These are phyloP conservation scores for Paramacrobiotus metropolitanus DNA, from an alignment of 1,140 invertebrate genomes.

Conservation along the genomic window DNA sequence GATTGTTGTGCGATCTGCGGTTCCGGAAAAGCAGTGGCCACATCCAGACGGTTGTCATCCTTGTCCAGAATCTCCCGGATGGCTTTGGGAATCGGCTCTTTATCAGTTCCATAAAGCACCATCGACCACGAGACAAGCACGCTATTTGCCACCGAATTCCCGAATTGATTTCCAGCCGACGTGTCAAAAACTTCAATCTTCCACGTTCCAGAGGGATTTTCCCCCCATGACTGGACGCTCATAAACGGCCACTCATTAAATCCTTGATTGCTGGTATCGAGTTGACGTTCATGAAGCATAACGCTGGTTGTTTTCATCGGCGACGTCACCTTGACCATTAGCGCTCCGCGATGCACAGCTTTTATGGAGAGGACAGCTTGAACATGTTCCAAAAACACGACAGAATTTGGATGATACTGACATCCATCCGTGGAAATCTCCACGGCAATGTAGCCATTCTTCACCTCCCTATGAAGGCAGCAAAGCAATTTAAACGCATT, in stretches of 20 bases:
- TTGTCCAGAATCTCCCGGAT: neutral
- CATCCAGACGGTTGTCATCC: neutral
- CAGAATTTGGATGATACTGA: slow-evolving; percentile 55
- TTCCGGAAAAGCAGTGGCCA: neutral
- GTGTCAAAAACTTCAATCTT: slow-evolving; percentile 17
- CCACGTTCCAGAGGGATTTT: slow-evolving; percentile 42
- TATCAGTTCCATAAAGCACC: neutral
- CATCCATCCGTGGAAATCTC: slow-evolving; percentile 63
- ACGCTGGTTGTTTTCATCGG: slow-evolving; percentile 15
- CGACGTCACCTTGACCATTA: slow-evolving; percentile 55
- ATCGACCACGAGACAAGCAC: neutral
- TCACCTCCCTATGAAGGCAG: neutral
- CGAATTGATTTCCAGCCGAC: neutral
- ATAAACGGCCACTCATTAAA: slow-evolving; percentile 95
- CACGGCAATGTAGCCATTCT: slow-evolving; percentile 10
- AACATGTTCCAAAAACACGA: slow-evolving; percentile 69
- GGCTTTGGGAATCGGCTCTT: neutral
- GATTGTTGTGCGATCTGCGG: neutral
- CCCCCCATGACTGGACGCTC: slow-evolving; percentile 89
- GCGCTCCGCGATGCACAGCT: slow-evolving; percentile 65
- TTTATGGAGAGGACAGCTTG: slow-evolving; percentile 67
- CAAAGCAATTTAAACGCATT: neutral
- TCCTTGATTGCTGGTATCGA: slow-evolving; percentile 71
- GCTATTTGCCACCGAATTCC: neutral
- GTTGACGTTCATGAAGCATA: slow-evolving; percentile 56